phyloP scores from a whole-genome alignment of 2,797 vertebrate species.

The Danio choprae region DNA sequence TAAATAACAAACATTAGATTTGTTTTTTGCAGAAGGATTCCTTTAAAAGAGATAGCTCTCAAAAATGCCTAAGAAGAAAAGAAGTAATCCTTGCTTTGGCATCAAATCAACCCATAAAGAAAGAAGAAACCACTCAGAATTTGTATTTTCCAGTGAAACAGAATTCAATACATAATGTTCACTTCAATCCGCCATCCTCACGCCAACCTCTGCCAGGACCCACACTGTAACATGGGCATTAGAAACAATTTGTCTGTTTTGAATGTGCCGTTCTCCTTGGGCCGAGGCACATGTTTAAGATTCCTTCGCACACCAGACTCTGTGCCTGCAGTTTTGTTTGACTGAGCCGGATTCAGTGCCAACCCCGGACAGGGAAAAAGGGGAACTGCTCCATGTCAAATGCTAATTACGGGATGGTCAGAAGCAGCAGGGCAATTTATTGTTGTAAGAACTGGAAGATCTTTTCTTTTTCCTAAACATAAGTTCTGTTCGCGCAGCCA shows the following conservation, averaged over 20 bases:
- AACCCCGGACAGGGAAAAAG: conserved; percentile 36
- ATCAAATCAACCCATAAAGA: conserved; percentile 1
- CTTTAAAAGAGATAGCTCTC: neutral
- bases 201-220: conserved; percentile 6
- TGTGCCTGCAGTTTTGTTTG: conserved; percentile 59
- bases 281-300: conserved; percentile 16
- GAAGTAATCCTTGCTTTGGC: too few species aligned
- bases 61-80: neutral
- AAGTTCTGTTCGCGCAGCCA: conserved; percentile 52
- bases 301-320: conserved; percentile 56
- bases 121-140: neutral
- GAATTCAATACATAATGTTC: conserved; percentile 25
- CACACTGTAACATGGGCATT: conserved; percentile 26
- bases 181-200: neutral
- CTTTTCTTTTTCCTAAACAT: conserved; percentile 39
- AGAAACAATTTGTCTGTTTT: conserved; percentile 40
- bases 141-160: neutral
- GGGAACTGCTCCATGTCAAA: conserved; percentile 54
- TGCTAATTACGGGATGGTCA: conserved; percentile 52
- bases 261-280: conserved; percentile 29
- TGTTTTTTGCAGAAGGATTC: too few species aligned
- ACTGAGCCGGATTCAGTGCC: conserved; percentile 30
- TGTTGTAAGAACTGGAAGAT: conserved; percentile 53
- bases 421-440: conserved; percentile 55
- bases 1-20: too few species aligned